Conservation (phyloP, 2,888 invertebrate species). For the Chouioia cunea region DNA sequence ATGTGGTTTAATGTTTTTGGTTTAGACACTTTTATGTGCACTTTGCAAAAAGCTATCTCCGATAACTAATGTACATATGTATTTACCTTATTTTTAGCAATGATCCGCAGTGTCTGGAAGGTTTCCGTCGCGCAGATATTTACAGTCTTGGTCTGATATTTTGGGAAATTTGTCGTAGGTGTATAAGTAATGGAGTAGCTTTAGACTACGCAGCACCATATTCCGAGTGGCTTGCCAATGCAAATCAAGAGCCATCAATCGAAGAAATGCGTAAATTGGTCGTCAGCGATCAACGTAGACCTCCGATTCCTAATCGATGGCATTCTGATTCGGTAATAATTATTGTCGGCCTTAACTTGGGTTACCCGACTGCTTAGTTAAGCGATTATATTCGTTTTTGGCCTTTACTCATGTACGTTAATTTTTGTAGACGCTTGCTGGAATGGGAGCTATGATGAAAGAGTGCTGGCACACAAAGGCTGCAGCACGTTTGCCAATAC, state of each 20-base stretch:
- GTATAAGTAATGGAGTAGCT: constrained; percentile 78
- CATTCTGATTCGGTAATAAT: constrained; percentile 76
- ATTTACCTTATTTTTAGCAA: constrained; percentile 71
- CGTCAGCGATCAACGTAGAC: constrained; percentile 85
- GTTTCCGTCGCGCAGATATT: constrained; percentile 88
- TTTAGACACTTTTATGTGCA: neutral
- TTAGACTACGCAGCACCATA: constrained; percentile 86
- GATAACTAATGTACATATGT: neutral
- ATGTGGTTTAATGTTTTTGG: constrained; percentile 15
- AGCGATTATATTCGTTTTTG: neutral
- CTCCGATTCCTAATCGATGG: constrained; percentile 86
- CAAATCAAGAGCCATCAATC: constrained; percentile 76
- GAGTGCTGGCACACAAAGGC: constrained; percentile 93
- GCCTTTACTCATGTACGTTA: neutral
- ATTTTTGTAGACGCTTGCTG: constrained; percentile 77
- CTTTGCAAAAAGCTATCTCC: neutral
- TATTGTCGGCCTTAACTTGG: neutral
- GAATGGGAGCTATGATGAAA: constrained; percentile 83
- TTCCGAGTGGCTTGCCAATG: constrained; percentile 81
- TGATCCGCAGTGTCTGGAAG: constrained; percentile 85
- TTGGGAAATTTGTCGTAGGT: constrained; percentile 89
- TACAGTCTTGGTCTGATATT: constrained; percentile 91
- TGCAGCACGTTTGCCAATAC: constrained; percentile 83
- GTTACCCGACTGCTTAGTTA: neutral
- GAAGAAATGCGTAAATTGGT: constrained; percentile 97